Evolutionary conservation across 2,113 vertebrate genomes (phyloP).

Genomic region (Lophotis ruficrista): DNA sequence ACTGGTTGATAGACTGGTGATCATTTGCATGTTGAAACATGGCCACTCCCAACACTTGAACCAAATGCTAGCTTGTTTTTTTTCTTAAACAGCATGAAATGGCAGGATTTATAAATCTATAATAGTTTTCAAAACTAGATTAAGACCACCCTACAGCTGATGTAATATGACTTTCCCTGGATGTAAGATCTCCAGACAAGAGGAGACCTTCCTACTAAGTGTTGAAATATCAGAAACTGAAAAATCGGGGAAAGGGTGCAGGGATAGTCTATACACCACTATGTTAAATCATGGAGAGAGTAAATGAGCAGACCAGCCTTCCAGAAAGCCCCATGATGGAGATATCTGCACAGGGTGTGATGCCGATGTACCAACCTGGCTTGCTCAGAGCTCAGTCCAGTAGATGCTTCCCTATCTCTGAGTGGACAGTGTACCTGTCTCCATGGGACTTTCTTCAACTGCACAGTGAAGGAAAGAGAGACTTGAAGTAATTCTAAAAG

Average conservation of each 20-base stretch:
- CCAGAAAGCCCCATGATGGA: not conserved
- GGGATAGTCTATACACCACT: not conserved
- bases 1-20: slow-evolving; percentile 26
- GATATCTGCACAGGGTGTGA: too few species aligned
- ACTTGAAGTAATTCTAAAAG: not conserved
- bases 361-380: too few species aligned
- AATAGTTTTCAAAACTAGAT: not conserved
- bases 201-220: not conserved
- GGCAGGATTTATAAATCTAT: not conserved
- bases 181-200: not conserved
- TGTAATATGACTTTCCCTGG: not conserved
- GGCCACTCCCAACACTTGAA: not conserved
- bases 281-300: not conserved
- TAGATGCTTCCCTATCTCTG: not conserved
- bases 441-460: not conserved
- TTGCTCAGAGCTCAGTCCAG: not conserved
- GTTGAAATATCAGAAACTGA: not conserved
- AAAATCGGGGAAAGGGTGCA: not conserved
- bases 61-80: not conserved
- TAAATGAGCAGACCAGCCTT: not conserved
- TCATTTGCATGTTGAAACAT: slow-evolving; percentile 30
- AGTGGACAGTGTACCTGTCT: not conserved
- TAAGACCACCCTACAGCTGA: not conserved
- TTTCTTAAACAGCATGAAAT: not conserved
- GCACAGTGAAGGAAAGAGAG: not conserved